These are phyloP conservation scores for Ailuropoda melanoleuca DNA, from an alignment of 2,113 vertebrate genomes.

Conservation along the genomic window DNA sequence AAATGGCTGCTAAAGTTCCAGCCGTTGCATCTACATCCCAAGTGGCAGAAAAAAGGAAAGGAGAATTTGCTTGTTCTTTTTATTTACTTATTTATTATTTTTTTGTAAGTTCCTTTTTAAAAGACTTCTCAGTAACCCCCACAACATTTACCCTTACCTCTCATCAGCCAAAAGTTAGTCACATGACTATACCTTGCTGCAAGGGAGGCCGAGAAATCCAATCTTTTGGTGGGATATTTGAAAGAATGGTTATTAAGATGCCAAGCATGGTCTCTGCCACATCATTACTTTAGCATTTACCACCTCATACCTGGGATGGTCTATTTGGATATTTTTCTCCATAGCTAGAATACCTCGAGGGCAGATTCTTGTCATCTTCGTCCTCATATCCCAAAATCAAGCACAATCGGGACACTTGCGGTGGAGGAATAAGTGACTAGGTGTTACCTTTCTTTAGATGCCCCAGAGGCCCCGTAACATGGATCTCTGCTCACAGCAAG, in stretches of 20 bases:
- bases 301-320: background rate
- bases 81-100: no score
- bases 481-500: background rate
- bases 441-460: background rate
- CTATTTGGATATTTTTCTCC: background rate
- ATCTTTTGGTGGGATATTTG: background rate
- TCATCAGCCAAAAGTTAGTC: background rate
- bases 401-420: background rate
- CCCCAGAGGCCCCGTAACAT: background rate
- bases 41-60: background rate
- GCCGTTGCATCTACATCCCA: background rate
- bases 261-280: background rate
- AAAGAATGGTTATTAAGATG: background rate
- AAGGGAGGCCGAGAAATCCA: background rate
- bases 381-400: background rate
- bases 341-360: background rate
- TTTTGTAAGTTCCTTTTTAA: background rate
- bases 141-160: background rate
- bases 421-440: background rate
- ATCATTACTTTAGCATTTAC: background rate
- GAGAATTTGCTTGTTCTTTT: background rate
- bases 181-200: background rate
- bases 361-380: background rate
- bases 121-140: background rate
- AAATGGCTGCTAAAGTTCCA: background rate